Evolutionary conservation across 2,797 vertebrate species (phyloP).

Genomic region (Pogoniulus pusillus): DNA sequence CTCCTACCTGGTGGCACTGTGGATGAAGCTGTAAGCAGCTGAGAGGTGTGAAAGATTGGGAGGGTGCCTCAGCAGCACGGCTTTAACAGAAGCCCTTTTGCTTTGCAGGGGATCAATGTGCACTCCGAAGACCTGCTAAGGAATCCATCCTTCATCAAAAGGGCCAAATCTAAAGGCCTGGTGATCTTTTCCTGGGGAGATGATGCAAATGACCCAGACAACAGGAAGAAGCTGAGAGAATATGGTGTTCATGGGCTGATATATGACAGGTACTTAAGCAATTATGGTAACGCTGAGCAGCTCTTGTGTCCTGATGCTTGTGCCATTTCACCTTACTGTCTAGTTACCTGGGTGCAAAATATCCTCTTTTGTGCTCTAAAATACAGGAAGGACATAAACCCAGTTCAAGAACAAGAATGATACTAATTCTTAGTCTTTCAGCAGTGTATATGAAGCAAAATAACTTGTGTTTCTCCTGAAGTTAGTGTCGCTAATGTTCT

Average conservation of each 20-base stretch:
- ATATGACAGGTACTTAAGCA: constrained; percentile 87
- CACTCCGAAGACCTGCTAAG: constrained; percentile 92
- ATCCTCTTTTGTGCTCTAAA: background rate
- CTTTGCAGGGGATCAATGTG: constrained; percentile 89
- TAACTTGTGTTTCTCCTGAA: background rate
- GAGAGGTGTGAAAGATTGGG: background rate
- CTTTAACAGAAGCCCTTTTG: background rate
- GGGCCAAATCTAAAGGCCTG: constrained; percentile 90
- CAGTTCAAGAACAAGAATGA: background rate
- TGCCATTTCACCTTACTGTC: background rate
- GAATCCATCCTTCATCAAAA: constrained; percentile 82
- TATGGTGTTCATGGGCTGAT: constrained; percentile 92
- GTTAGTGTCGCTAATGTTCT: background rate
- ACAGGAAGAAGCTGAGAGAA: constrained; percentile 85
- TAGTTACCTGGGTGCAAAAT: background rate
- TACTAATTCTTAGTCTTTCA: background rate
- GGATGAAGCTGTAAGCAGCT: background rate
- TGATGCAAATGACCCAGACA: constrained; percentile 92
- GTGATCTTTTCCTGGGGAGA: constrained; percentile 98
- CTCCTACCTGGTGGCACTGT: background rate
- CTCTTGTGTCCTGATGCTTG: background rate
- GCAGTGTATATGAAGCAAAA: background rate
- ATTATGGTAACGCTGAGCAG: background rate
- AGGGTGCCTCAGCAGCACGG: background rate
- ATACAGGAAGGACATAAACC: background rate